These are phyloP conservation scores for Thymelicus acteon DNA, from an alignment of 2,888 invertebrate genomes.

Conservation along the genomic window DNA sequence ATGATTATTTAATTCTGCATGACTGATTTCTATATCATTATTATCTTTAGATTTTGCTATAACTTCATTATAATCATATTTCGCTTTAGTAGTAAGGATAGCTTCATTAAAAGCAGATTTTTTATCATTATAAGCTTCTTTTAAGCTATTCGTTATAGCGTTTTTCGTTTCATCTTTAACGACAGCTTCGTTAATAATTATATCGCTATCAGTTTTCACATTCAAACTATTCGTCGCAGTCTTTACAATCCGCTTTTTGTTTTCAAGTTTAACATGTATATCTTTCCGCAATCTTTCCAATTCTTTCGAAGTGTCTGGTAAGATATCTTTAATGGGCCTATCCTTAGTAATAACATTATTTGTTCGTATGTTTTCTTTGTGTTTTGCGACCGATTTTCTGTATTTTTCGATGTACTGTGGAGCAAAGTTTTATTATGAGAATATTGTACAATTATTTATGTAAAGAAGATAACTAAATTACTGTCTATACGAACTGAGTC, in stretches of 20 bases:
- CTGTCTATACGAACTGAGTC: too few relatives aligned
- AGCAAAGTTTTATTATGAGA: slow-evolving; percentile 14
- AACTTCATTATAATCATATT: not conserved
- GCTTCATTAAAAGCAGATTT: not conserved
- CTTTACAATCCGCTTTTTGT: not conserved
- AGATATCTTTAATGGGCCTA: slow-evolving; percentile 53
- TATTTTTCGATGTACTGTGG: slow-evolving; percentile 72
- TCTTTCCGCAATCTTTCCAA: slow-evolving; percentile 28
- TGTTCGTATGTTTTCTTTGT: slow-evolving; percentile 63
- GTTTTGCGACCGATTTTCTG: slow-evolving; percentile 58
- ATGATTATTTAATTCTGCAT: not conserved
- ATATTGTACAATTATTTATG: too few relatives aligned
- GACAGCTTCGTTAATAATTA: not conserved
- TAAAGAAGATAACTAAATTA: too few relatives aligned
- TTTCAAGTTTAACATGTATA: not conserved
- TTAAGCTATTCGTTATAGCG: not conserved
- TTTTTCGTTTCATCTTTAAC: not conserved
- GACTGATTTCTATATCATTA: not conserved
- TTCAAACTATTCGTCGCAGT: not conserved
- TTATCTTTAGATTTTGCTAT: not conserved
- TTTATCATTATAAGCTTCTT: not conserved
- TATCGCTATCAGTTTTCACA: not conserved
- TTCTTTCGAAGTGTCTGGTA: slow-evolving; percentile 55
- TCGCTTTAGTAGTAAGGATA: not conserved
- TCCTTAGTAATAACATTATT: slow-evolving; percentile 59